Evolutionary conservation across 2,888 invertebrate species (phyloP).

Genomic region (Hypena proboscidalis): DNA sequence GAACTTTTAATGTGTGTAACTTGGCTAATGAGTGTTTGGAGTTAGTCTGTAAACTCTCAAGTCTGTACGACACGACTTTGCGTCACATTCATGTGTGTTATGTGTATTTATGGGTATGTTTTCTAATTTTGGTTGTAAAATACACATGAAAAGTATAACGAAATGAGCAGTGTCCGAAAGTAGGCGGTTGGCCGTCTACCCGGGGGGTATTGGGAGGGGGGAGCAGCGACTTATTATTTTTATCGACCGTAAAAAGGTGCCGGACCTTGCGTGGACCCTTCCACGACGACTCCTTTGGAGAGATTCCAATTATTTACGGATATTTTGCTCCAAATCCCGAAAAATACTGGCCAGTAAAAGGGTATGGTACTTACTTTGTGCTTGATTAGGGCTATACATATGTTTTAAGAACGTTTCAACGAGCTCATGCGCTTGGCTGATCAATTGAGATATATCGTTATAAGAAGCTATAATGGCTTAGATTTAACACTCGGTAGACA

Average conservation of each 20-base stretch:
- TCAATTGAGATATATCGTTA: background rate
- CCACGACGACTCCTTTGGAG: constrained; percentile 66
- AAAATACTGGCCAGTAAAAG: constrained; percentile 68
- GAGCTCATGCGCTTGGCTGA: constrained; percentile 16
- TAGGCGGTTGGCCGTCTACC: constrained; percentile 52
- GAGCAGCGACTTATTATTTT: constrained; percentile 77
- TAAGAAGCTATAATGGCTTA: too few species aligned
- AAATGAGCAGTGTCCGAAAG: constrained; percentile 82
- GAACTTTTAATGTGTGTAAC: constrained; percentile 84
- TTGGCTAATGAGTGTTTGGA: constrained; percentile 80
- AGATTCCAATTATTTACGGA: constrained; percentile 79
- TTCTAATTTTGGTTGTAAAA: constrained; percentile 35
- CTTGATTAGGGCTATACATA: constrained; percentile 48
- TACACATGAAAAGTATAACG: constrained; percentile 55
- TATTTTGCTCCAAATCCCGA: constrained; percentile 75
- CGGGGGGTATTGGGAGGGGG: constrained; percentile 43
- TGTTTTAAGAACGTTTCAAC: constrained; percentile 42
- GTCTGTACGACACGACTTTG: constrained; percentile 30
- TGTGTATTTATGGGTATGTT: constrained; percentile 26
- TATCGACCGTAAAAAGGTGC: constrained; percentile 83
- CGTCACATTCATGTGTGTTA: constrained; percentile 39
- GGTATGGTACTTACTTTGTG: constrained; percentile 61
- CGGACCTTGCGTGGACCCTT: constrained; percentile 73
- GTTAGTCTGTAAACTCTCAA: too few species aligned
- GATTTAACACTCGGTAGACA: too few species aligned